These are phyloP conservation scores for Marmota flaviventris DNA, from an alignment of 2,113 vertebrate species.

Conservation along the genomic window DNA sequence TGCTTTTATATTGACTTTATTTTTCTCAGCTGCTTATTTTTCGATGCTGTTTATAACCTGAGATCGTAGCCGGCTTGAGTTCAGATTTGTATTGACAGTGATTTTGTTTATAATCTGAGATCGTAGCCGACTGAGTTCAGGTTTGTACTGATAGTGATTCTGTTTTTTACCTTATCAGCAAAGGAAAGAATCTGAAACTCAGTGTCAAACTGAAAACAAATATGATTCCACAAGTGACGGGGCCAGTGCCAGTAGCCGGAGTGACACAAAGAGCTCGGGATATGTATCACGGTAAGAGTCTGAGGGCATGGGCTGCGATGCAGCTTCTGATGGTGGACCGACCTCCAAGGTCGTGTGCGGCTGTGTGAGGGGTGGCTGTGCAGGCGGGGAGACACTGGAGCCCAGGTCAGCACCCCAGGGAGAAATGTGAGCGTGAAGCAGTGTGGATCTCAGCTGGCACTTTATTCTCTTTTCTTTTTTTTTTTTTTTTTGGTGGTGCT, in stretches of 20 bases:
- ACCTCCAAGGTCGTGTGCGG: neutral
- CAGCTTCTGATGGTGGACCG: neutral
- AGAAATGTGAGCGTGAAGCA: no score
- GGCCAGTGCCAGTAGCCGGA: slow-evolving; percentile 90
- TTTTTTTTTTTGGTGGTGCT: no score
- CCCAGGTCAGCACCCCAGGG: no score
- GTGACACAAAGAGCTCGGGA: slow-evolving; percentile 91
- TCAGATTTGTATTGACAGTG: slow-evolving; percentile 55
- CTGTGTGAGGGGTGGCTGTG: no score
- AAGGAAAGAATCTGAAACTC: slow-evolving; percentile 97
- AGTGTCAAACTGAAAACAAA: slow-evolving; percentile 97
- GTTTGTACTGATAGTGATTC: slow-evolving; percentile 66
- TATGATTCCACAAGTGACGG: slow-evolving; percentile 91
- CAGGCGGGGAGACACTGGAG: no score
- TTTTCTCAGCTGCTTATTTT: neutral
- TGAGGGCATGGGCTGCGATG: neutral
- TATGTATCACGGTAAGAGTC: slow-evolving; percentile 95
- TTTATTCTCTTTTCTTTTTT: no score
- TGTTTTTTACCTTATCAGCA: slow-evolving; percentile 88
- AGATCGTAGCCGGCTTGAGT: slow-evolving; percentile 26
- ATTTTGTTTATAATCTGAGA: slow-evolving; percentile 61
- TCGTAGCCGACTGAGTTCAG: slow-evolving; percentile 45
- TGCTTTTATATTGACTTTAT: slow-evolving; percentile 9
- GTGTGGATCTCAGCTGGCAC: no score
- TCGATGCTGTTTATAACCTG: neutral